Percentiles rank a stretch among this genome's conserved stretches.
Evolutionary conservation across 2,888 invertebrate genomes (phyloP).

Genomic region (Himalopsyche tibetana): DNA sequence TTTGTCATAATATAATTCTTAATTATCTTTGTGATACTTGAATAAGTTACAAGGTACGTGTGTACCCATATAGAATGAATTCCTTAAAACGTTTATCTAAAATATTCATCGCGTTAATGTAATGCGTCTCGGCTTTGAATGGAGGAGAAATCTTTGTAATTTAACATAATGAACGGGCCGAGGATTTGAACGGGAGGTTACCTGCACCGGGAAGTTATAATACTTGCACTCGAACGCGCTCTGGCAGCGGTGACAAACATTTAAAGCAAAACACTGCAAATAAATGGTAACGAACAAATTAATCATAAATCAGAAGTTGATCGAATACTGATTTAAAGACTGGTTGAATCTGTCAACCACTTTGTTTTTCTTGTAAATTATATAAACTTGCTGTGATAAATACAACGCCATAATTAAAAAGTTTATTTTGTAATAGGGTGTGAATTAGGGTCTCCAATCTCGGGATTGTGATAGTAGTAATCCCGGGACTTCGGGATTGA

Average conservation of each 20-base stretch:
- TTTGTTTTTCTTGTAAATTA: too few relatives aligned
- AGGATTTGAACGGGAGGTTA: constrained; percentile 12
- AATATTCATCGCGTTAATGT: constrained; percentile 12
- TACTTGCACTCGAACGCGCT: not conserved
- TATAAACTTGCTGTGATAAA: too few relatives aligned
- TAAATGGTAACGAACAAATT: too few relatives aligned
- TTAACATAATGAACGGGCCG: constrained; percentile 11
- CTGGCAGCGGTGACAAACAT: not conserved
- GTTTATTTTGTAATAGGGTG: too few relatives aligned
- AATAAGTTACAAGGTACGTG: not conserved
- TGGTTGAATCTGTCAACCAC: too few relatives aligned
- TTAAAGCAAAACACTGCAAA: not conserved
- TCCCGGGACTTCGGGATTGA: too few relatives aligned
- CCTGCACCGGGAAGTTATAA: constrained; percentile 29
- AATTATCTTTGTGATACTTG: not conserved
- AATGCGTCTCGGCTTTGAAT: constrained; percentile 22
- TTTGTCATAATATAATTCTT: not conserved
- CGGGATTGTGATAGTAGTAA: too few relatives aligned
- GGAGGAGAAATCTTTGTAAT: constrained; percentile 31
- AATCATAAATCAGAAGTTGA: too few relatives aligned
- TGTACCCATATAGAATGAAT: not conserved
- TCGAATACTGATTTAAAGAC: too few relatives aligned
- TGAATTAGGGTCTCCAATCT: too few relatives aligned
- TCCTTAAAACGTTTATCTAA: not conserved
- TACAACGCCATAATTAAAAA: too few relatives aligned